Percentiles rank a stretch among this genome's conserved stretches.
phyloP scores from a whole-genome alignment of 2,113 vertebrate species.

The Dromiciops gliroides region DNA sequence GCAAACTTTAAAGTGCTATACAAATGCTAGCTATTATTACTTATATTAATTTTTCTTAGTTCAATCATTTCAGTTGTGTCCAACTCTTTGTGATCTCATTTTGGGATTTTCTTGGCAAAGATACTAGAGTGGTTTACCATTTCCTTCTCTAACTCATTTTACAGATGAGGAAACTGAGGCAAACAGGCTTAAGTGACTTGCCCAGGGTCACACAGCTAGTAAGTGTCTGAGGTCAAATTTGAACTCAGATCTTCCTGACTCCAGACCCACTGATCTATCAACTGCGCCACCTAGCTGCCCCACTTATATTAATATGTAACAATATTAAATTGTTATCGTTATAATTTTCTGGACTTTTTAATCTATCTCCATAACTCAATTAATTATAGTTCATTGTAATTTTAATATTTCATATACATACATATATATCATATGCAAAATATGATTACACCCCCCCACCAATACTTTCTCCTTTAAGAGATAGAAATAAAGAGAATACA shows the following conservation, averaged over 20 bases:
- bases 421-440: not conserved
- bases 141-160: not conserved
- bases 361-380: not conserved
- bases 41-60: not conserved
- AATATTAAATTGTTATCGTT: not conserved
- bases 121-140: not conserved
- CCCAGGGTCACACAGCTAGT: not conserved
- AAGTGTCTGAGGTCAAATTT: not conserved
- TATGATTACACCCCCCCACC: not conserved
- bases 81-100: not conserved
- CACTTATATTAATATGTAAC: not conserved
- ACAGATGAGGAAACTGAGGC: not conserved
- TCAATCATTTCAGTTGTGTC: not conserved
- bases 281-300: not conserved
- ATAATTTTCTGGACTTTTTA: not conserved
- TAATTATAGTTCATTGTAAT: not conserved
- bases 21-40: not conserved
- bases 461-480: not conserved
- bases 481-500: too few species aligned
- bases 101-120: not conserved
- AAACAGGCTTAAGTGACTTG: not conserved
- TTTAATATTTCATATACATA: not conserved
- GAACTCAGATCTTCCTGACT: not conserved
- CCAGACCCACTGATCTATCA: not conserved
- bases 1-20: not conserved